Evolutionary conservation across 2,113 vertebrate species (phyloP).

Genomic region (Otis tarda): DNA sequence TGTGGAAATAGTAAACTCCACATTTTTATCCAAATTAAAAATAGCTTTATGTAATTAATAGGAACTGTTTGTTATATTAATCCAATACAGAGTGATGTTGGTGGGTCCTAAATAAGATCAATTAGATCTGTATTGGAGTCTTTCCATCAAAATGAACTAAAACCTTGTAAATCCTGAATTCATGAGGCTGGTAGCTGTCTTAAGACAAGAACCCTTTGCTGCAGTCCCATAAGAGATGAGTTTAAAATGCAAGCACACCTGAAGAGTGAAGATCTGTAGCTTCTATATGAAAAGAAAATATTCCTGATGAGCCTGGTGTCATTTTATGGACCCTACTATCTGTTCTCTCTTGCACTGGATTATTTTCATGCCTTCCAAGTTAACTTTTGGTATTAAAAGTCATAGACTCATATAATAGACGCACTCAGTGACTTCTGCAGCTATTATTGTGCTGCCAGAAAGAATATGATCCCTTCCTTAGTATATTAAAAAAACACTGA

Average conservation of each 20-base stretch:
- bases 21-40: conserved; percentile 14
- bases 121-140: neutral
- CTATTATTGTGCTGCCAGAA: neutral
- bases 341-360: neutral
- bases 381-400: neutral
- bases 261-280: neutral
- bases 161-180: neutral
- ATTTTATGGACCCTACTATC: neutral
- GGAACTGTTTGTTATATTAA: neutral
- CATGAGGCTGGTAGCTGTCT: neutral
- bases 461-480: neutral
- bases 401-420: neutral
- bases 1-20: neutral
- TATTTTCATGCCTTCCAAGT: neutral
- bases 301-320: neutral
- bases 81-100: neutral
- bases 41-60: neutral
- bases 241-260: neutral
- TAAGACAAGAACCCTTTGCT: neutral
- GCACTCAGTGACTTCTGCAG: neutral
- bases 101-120: neutral
- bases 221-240: neutral
- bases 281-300: neutral
- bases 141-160: neutral
- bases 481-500: neutral